These are phyloP conservation scores for Heteronetta atricapilla DNA, from an alignment of 2,113 vertebrate genomes.

Conservation along the genomic window DNA sequence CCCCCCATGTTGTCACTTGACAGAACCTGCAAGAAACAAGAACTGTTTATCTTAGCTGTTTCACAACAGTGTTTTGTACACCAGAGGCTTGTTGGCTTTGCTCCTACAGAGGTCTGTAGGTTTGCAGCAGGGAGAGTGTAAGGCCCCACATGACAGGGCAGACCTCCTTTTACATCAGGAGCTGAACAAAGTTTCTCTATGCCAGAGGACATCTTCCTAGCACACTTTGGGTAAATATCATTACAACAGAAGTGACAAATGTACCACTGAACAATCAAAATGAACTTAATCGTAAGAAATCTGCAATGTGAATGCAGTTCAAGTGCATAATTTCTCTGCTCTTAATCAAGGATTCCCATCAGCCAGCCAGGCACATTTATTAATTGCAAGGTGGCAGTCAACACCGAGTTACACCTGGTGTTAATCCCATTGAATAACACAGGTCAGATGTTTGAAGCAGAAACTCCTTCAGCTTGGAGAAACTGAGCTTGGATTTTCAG, in stretches of 20 bases:
- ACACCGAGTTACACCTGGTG: neutral
- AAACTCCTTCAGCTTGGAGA: neutral
- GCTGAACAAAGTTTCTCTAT: rapidly evolving
- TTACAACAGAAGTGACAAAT: neutral
- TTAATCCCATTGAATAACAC: rapidly evolving
- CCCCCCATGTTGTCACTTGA: neutral
- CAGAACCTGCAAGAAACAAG: neutral
- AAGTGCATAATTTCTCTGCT: neutral
- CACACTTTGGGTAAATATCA: neutral
- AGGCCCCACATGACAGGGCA: neutral
- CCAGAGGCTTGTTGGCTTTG: rapidly evolving
- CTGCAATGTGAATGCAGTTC: neutral
- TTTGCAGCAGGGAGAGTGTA: too few relatives aligned
- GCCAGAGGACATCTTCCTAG: too few relatives aligned
- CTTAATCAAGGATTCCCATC: neutral
- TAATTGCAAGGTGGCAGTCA: neutral
- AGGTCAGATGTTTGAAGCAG: neutral
- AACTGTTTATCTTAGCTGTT: rapidly evolving
- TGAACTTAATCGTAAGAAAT: neutral
- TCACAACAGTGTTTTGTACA: rapidly evolving
- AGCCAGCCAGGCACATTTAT: neutral
- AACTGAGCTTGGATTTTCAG: neutral
- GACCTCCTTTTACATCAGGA: neutral
- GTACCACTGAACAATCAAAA: rapidly evolving
- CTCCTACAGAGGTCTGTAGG: rapidly evolving